Evolutionary conservation across 2,113 vertebrate species (phyloP), one percentile per base, ranked within the genome.

Genomic region (Apteryx mantelli): DNA sequence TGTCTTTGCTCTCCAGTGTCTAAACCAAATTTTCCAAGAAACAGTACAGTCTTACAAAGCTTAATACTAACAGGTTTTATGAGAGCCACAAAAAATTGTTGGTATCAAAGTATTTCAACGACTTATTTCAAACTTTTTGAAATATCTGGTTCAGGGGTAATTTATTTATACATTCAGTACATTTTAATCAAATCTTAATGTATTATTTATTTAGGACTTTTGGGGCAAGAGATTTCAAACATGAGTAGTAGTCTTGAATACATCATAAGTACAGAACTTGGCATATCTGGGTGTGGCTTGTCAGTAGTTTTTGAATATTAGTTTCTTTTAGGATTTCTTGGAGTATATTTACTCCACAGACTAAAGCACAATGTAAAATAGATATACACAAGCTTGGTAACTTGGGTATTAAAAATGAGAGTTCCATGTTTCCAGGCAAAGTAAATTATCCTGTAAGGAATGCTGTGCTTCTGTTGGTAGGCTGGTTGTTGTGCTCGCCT

Each of bases 141-240:
- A 85, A 89, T 82, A 83, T 26, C 53, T 68, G 52, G 42, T 78
- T 79, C 17, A 7, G 64, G 81, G 30, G 93, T 91, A 17, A 69
- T 73, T 87, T 97, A 44, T 92, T 95, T 85, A 82, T 73, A 19
- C 70, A 65, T 96, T 95, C 94, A 87, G 92, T 91, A 92, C 81
- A 93, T 96, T 95, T 93, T 94, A 71, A 76, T 89, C 83, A 91
- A 95, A 84, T 94, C 95, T 82, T 95, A 73, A 0, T 0, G 26
- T 79, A 19, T 78, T 96, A 78, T 91, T 93, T 82, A 30, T 82
- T 95, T 92, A 56, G 61, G 66, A 34, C 42, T 92, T 0, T 75
- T 85, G 78, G 0, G 1, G 74, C 60, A 92, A 53, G 69, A 82
- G 63, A 34, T 80, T 97, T 95, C 91, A 87, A 79, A 91, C 65